These are phyloP conservation scores for Cerastis rubricosa DNA, from an alignment of 2,888 invertebrate species.

Conservation along the genomic window DNA sequence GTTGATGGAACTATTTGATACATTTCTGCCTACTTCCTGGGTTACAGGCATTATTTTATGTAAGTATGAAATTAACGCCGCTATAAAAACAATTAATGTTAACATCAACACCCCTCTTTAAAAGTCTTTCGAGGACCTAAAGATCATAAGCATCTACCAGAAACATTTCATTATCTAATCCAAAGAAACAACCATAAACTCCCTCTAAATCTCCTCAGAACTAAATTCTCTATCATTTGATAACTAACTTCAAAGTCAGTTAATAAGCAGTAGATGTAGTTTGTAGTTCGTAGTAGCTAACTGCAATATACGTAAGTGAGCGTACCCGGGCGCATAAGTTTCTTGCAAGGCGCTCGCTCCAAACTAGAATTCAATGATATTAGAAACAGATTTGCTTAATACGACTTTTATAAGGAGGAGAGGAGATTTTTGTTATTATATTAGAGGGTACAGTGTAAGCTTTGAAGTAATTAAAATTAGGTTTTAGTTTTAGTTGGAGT, in stretches of 20 bases:
- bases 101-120: background rate
- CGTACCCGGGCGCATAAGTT: conserved; percentile 55
- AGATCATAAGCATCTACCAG: no score
- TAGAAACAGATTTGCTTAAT: conserved; percentile 80
- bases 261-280: conserved; percentile 40
- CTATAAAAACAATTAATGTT: no score
- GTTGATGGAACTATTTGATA: no score
- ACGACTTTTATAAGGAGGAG: conserved; percentile 74
- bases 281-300: conserved; percentile 48
- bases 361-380: conserved; percentile 76
- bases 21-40: no score
- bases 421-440: conserved; percentile 62
- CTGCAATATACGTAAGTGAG: conserved; percentile 64
- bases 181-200: conserved; percentile 8
- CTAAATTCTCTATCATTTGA: conserved; percentile 38
- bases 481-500: background rate
- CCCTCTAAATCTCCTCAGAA: background rate
- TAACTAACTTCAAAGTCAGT: conserved; percentile 37
- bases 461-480: conserved; percentile 40
- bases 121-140: background rate
- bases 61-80: no score
- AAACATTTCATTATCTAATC: no score
- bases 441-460: conserved; percentile 5
- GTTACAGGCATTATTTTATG: no score
- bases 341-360: conserved; percentile 55